Evolutionary conservation across 2,888 invertebrate species (phyloP), one percentile per base, ranked within the genome.

Genomic region (Chromoteleia sp.): DNA sequence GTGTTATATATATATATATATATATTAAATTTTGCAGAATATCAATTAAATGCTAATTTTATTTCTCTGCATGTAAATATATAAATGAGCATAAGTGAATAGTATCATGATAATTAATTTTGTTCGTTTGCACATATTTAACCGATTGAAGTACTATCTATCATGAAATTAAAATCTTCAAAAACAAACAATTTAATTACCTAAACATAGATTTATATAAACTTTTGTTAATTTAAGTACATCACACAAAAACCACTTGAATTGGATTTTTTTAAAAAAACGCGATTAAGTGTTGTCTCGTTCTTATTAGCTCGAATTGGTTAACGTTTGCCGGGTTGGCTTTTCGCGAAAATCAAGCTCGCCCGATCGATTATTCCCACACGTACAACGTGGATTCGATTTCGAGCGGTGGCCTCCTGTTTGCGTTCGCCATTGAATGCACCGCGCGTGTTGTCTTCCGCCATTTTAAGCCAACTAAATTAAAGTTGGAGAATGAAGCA

Each of bases 331-430:
- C 14, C n/a, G 12, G 54, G 25, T 58, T 52, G 45, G 59, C 81
- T 85, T 86, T 83, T 83, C 85, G 65, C 81, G 83, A 83, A 85
- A 86, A 86, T 85, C 82, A 83, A 86, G 83, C 52, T 71, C 5
- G 14, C 4, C n/a, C 63, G 45, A 48, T 73, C 68, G 74, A 82
- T 86, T 85, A 77, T 70, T 70, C 81, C 76, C 85, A 82, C 84
- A 81, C 82, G 76, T 82, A 68, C 73, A 58, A 63, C 33, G 59
- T 81, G 83, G 84, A 87, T 87, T 86, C 82, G 86, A 87, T 87
- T 86, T 86, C 82, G 48, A 79, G 33, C 50, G 14, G 21, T 58
- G 70, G 58, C 71, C 71, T 63, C 39, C 45, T 73, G 80, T 80
- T 80, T 74, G 80, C 74, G 81, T 78, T 74, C 67, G 15, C 73